Conservation (phyloP, 2,797 vertebrate species). For the Hylomyscus alleni region DNA sequence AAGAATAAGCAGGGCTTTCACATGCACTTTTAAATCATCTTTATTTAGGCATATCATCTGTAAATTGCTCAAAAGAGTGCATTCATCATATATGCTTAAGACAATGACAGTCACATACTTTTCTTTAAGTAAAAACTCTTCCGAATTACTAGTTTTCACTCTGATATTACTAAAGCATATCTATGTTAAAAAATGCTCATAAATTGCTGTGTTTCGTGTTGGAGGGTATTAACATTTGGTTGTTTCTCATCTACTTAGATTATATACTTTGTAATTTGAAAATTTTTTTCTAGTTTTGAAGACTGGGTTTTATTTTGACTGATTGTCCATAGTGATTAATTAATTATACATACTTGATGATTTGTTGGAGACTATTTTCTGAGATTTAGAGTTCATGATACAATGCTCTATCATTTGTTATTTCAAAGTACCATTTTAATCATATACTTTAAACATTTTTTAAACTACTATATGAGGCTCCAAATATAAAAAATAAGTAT, state of each 20-base stretch:
- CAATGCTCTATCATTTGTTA: not conserved
- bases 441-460: constrained; percentile 5
- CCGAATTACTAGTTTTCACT: constrained; percentile 45
- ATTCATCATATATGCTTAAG: constrained; percentile 62
- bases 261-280: constrained; percentile 42
- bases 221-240: not conserved
- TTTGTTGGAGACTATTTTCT: constrained; percentile 27
- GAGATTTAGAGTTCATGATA: not conserved
- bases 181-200: constrained; percentile 44
- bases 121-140: constrained; percentile 57
- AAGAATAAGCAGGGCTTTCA: constrained; percentile 32
- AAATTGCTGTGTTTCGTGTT: constrained; percentile 23
- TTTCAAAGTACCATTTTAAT: not conserved
- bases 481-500: not conserved
- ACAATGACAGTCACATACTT: not conserved
- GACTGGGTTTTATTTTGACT: constrained; percentile 6
- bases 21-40: constrained; percentile 38
- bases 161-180: not conserved
- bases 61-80: constrained; percentile 14
- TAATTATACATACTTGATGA: not conserved
- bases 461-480: not conserved
- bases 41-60: constrained; percentile 44
- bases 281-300: constrained; percentile 36
- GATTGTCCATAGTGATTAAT: not conserved
- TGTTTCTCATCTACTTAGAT: not conserved